These are phyloP conservation scores for Hydrochoerus hydrochaeris DNA, from an alignment of 2,113 vertebrate genomes.

Conservation along the genomic window DNA sequence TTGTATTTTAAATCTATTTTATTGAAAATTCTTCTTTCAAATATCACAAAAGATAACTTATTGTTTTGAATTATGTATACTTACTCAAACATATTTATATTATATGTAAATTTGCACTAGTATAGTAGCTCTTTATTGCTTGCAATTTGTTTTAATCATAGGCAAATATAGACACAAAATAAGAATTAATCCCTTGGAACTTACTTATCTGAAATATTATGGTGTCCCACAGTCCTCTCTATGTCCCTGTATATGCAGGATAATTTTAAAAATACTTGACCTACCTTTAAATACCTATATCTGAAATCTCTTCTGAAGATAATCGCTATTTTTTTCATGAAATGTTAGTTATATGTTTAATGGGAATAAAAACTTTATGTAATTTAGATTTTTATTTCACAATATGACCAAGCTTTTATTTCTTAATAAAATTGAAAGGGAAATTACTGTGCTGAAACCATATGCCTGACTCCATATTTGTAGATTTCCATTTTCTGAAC, in stretches of 20 bases:
- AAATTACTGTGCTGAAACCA: neutral
- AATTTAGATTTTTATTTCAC: neutral
- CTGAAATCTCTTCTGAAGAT: neutral
- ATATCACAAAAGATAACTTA: neutral
- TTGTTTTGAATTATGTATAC: neutral
- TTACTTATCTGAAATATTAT: neutral
- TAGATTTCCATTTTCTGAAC: neutral
- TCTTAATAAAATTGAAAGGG: neutral
- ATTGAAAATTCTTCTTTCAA: neutral
- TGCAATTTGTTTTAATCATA: neutral
- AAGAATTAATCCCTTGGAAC: neutral
- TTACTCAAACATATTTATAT: neutral
- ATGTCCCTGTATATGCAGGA: neutral
- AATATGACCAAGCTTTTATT: neutral
- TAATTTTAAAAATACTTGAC: neutral
- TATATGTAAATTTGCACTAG: neutral
- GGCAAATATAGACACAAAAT: neutral
- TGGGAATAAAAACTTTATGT: neutral
- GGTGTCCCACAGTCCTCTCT: neutral
- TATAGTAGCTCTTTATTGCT: neutral
- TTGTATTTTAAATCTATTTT: neutral
- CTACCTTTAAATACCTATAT: neutral
- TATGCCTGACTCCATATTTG: neutral
- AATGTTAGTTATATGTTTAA: neutral
- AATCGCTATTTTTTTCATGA: neutral